phyloP scores from a whole-genome alignment of 2,888 invertebrate genomes.

The Gibbula magus region DNA sequence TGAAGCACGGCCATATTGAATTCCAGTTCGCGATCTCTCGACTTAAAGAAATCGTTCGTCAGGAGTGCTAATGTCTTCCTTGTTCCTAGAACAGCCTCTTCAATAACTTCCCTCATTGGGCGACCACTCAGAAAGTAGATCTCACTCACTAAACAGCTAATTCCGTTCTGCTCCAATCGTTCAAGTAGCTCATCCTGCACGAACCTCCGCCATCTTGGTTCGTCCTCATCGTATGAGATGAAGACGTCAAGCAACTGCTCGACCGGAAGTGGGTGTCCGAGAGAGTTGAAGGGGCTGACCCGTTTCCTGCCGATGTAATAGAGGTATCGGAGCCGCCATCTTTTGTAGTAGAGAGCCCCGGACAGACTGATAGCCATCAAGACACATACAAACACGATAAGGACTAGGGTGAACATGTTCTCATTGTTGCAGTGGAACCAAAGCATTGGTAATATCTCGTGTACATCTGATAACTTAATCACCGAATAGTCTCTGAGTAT shows the following conservation, averaged over 20 bases:
- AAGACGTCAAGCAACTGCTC: constrained; percentile 16
- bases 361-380: background rate
- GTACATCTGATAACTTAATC: background rate
- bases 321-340: constrained; percentile 19
- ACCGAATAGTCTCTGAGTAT: background rate
- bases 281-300: background rate
- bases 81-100: constrained; percentile 15
- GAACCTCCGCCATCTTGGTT: background rate
- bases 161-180: background rate
- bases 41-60: constrained; percentile 1
- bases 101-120: constrained; percentile 17
- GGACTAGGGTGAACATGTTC: background rate
- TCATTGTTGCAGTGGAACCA: constrained; percentile 15
- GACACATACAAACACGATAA: background rate
- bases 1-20: constrained; percentile 29
- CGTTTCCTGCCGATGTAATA: constrained; percentile 22
- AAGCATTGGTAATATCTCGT: background rate
- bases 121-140: constrained; percentile 8
- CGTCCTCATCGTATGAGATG: constrained; percentile 25
- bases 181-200: constrained; percentile 6
- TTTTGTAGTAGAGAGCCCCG: constrained; percentile 9
- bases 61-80: constrained; percentile 15
- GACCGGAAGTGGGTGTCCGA: background rate
- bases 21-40: constrained; percentile 23
- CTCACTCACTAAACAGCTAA: constrained; percentile 2